Evolutionary conservation across 2,113 vertebrate genomes (phyloP), one percentile per base, ranked within the genome.

Genomic region (Xiphorhynchus elegans): DNA sequence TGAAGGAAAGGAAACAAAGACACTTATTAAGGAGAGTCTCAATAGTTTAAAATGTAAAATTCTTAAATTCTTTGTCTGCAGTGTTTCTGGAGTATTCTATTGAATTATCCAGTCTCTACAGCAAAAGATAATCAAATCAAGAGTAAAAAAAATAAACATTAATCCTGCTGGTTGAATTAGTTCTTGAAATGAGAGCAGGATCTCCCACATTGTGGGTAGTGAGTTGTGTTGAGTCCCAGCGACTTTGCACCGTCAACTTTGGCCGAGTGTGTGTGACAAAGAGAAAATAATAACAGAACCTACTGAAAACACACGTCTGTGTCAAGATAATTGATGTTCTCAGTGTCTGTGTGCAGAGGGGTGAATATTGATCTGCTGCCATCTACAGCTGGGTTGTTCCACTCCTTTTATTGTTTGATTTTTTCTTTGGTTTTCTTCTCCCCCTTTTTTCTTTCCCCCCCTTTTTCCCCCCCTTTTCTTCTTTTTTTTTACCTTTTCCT

Each of bases 341-440:
- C 31, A 2, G 52, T 66, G 66, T 28, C 59, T 74, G 33, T 70
- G 68, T 42, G 8, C 25, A 2, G 18, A 88, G 93, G 95, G 96
- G 94, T 94, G 84, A 47, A 74, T 91, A 96, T 37, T 52, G 84
- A 95, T 95, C 87, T 97, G 94, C 96, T 97, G 96, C 93, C 94
- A 91, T 96, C 94, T 95, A 95, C 80, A 97, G 94, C 95, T 96
- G 95, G 96, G 96, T 94, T 88, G 37, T 46, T 90, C 46, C 63
- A 23, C 20, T 95, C 33, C 33, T 37, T 60, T 77, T 33, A 33
- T 19, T 49, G 8, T 42, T 60, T 46, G 28, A 14, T 19, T 55
- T 53, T 46, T 10, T 24, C 13, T 24, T 33, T 31, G 14, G 44
- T 63, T 76, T 77, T 28, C 13, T 6, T 35, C 6, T 8, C 7